Evolutionary conservation across 2,888 invertebrate species (phyloP).

Genomic region (Machimus rusticus): DNA sequence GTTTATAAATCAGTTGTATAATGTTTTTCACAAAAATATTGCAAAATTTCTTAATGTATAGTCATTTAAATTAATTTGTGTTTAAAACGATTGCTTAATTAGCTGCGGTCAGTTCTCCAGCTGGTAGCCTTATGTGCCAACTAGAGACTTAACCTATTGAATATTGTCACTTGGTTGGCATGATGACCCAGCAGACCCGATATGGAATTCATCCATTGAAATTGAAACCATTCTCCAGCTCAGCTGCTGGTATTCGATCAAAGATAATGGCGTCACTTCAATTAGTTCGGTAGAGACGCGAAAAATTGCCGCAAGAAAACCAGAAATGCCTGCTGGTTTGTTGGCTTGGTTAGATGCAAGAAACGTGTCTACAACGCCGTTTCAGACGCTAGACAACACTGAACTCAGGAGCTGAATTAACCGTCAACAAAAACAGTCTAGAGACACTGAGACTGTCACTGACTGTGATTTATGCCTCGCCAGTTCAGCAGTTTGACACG

Average conservation of each 20-base stretch:
- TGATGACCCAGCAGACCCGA: not conserved
- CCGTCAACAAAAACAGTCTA: slow-evolving; percentile 4
- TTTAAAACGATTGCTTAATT: not conserved
- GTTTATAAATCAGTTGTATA: too few species aligned
- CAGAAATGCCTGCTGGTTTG: not conserved
- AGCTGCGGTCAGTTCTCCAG: not conserved
- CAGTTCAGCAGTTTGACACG: not conserved
- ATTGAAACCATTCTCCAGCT: not conserved
- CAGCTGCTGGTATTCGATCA: not conserved
- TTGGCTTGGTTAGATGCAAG: not conserved
- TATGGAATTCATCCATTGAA: not conserved
- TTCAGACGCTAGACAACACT: not conserved
- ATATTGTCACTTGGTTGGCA: not conserved
- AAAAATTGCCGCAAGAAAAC: not conserved
- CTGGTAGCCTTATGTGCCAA: not conserved
- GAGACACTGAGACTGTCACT: slow-evolving; percentile 13
- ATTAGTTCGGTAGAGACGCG: slow-evolving; percentile 19
- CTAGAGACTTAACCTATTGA: not conserved
- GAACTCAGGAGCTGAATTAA: not conserved
- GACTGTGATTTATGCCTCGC: slow-evolving; percentile 18
- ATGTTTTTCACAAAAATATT: not conserved
- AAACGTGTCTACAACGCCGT: not conserved
- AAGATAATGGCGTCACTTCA: slow-evolving; percentile 33
- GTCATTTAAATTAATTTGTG: not conserved
- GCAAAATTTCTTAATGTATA: not conserved